Percentiles rank a stretch among this genome's conserved stretches.
Conservation (phyloP, 2,888 invertebrate genomes). For the Balanococcus diminutus region DNA sequence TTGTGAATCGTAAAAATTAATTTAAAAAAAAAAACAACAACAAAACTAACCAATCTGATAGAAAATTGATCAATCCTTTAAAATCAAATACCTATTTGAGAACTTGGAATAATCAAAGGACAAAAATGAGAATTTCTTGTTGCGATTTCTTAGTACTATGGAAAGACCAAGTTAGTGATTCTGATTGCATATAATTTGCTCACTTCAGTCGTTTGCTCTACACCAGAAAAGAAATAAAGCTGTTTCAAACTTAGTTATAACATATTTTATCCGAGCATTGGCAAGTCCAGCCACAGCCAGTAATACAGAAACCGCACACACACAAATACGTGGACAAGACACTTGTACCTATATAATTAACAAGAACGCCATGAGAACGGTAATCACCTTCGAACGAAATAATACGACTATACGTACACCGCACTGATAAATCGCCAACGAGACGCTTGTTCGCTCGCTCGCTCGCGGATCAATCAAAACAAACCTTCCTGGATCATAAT, state of each 20-base stretch:
- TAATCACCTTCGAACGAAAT: conserved; percentile 12
- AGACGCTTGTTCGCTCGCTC: neutral
- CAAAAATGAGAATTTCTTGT: too few relatives aligned
- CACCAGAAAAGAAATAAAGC: neutral
- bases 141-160: too few relatives aligned
- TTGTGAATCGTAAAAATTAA: too few relatives aligned
- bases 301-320: neutral
- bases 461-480: conserved; percentile 18
- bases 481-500: neutral
- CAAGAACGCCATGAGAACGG: conserved; percentile 16
- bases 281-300: neutral
- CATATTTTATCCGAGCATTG: neutral
- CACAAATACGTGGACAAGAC: neutral
- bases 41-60: too few relatives aligned
- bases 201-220: too few relatives aligned
- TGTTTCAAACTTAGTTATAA: neutral
- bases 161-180: too few relatives aligned
- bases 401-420: neutral
- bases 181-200: too few relatives aligned
- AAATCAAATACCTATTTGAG: too few relatives aligned
- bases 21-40: too few relatives aligned
- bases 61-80: too few relatives aligned
- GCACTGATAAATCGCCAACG: neutral
- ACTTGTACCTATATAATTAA: conserved; percentile 1
- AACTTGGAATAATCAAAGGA: too few relatives aligned